These are phyloP conservation scores for Anoplophora glabripennis DNA, from an alignment of 1,140 invertebrate species.

Conservation along the genomic window DNA sequence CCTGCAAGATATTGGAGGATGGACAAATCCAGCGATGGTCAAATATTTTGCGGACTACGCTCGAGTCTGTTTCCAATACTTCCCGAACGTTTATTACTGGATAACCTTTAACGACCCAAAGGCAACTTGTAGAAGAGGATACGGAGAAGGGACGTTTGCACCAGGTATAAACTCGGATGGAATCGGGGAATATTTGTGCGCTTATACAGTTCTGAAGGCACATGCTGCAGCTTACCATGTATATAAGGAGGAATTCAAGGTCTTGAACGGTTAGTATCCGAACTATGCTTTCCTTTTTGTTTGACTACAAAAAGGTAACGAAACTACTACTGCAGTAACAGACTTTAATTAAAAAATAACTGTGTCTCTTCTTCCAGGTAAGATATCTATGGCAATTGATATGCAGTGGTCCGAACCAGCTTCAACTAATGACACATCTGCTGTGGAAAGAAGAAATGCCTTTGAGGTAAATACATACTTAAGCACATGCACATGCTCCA, in stretches of 20 bases:
- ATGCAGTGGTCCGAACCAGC: slow-evolving; percentile 20
- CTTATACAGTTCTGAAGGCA: slow-evolving; percentile 52
- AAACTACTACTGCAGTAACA: no score
- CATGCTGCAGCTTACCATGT: slow-evolving; percentile 57
- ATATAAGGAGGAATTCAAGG: slow-evolving; percentile 52
- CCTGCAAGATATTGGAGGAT: slow-evolving; percentile 43
- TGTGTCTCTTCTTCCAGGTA: slow-evolving; percentile 13
- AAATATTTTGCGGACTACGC: slow-evolving; percentile 59
- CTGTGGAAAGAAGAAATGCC: slow-evolving; percentile 6
- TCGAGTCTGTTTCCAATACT: slow-evolving; percentile 55
- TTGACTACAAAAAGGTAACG: no score
- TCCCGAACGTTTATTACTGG: slow-evolving; percentile 62
- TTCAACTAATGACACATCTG: neutral
- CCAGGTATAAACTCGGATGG: slow-evolving; percentile 38
- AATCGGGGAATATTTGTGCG: slow-evolving; percentile 56
- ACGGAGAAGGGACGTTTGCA: neutral
- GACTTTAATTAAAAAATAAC: no score
- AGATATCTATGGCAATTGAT: slow-evolving; percentile 25
- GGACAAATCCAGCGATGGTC: slow-evolving; percentile 36
- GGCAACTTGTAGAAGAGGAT: slow-evolving; percentile 54
- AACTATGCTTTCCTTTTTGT: no score
- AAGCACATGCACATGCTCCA: no score
- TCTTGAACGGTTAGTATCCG: no score
- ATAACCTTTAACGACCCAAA: slow-evolving; percentile 73
- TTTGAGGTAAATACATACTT: slow-evolving; percentile 7